Base-by-base conservation (phyloP, 2,113 vertebrate genomes). In the Pholis gunnellus region DNA sequence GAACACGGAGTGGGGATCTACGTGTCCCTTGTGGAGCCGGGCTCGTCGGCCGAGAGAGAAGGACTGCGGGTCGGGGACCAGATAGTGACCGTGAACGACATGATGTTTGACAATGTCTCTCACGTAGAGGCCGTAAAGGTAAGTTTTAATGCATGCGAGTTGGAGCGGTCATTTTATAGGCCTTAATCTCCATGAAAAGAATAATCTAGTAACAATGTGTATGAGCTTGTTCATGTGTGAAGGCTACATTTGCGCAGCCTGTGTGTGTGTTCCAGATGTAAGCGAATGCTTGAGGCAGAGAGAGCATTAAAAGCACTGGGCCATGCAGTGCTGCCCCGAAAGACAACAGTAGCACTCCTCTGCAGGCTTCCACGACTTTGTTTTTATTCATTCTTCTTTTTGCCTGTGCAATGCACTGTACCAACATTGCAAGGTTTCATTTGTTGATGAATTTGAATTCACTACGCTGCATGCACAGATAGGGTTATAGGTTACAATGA, bases 1-100 rank as follows among this genome's bases (percentile, higher is more conserved):
- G 97, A 99, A 91, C 97, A 98, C 87, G 96, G 97, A 2, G 97
- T 98, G 75, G 97, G 97, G 0, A 98, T 99, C 95, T 98, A 97
- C 69, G 97, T 99, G 82, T 98, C 97, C 4, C 94, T 98, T 1
- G 97, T 99, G 92, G 97, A 98, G 64, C 97, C 97, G 0, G 96
- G 96, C 34, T 98, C 98, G 0, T 93, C 97, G 77, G 97, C 97
- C 0, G 97, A 98, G 90, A 95, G 95, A 70, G 97, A 98, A 80
- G 98, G 97, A 60, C 92, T 99, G 68, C 91, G 95, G 5, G 95
- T 98, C 59, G 98, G 98, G 3, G 98, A 99, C 92, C 98, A 97
- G 94, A 98, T 99, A 89, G 90, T 98, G 46, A 93, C 95, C 1
- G 97, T 97, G 79, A 99, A 99, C 79, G 97, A 96, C 86, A 92